These are phyloP conservation scores for Anser cygnoides DNA, from an alignment of 2,113 vertebrate species.

Conservation along the genomic window DNA sequence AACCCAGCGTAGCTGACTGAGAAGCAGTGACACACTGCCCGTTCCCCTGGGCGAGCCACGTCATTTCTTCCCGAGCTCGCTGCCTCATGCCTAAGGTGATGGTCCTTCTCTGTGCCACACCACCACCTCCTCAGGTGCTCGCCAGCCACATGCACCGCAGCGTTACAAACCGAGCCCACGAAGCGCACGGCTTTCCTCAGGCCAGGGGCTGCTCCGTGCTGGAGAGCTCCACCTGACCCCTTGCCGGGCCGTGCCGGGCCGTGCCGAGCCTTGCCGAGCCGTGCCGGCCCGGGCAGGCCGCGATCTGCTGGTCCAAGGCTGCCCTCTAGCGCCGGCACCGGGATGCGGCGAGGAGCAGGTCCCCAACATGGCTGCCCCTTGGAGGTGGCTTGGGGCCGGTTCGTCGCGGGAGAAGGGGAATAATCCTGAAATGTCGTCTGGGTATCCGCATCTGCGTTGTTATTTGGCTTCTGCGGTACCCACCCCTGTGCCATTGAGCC, in stretches of 20 bases:
- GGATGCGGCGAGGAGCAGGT: background rate
- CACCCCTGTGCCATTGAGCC: background rate
- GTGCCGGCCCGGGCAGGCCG: no score
- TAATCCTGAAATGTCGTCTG: fast-evolving
- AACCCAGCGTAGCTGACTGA: background rate
- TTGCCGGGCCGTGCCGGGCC: no score
- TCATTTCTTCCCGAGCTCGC: fast-evolving
- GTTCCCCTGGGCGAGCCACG: background rate
- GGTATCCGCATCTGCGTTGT: background rate
- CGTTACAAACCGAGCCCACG: fast-evolving
- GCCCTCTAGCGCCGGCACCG: constrained; percentile 39
- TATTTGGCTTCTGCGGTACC: fast-evolving
- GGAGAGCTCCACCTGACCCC: background rate
- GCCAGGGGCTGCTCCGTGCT: fast-evolving
- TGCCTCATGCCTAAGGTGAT: background rate
- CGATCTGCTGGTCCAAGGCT: background rate
- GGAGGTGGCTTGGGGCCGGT: background rate
- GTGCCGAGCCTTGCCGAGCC: no score
- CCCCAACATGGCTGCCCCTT: background rate
- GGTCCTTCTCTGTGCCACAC: background rate
- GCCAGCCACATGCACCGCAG: fast-evolving
- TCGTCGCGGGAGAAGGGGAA: fast-evolving
- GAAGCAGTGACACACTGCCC: background rate
- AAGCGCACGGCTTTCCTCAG: fast-evolving
- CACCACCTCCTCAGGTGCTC: background rate